phyloP scores from a whole-genome alignment of 1,140 invertebrate species.

The Aphaenogaster ashmeadi region DNA sequence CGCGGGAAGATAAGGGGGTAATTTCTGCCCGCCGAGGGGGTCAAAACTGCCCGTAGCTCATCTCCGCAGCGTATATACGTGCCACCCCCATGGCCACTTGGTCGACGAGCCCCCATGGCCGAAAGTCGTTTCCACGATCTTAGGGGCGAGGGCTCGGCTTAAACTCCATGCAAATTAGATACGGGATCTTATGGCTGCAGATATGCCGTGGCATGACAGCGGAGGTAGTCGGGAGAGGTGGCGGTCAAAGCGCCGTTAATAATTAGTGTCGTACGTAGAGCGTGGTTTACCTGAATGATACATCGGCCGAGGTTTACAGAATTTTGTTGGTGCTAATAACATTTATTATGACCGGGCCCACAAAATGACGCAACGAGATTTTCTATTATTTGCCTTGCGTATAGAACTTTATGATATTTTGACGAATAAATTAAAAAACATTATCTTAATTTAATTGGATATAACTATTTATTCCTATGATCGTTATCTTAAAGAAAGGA shows the following conservation, averaged over 20 bases:
- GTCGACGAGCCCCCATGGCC: constrained; percentile 68
- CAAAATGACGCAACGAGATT: background rate
- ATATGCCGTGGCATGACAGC: constrained; percentile 71
- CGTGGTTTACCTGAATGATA: constrained; percentile 54
- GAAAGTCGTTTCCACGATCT: constrained; percentile 83
- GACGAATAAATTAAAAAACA: background rate
- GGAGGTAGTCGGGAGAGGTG: constrained; percentile 46
- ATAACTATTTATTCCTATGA: background rate
- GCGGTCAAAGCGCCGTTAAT: constrained; percentile 69
- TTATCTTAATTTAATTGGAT: background rate
- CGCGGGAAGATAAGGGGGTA: constrained; percentile 84
- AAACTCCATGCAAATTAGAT: constrained; percentile 83
- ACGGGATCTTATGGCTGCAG: constrained; percentile 76
- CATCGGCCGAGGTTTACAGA: constrained; percentile 36
- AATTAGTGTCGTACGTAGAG: constrained; percentile 56
- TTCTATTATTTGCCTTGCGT: background rate
- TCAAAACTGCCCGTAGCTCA: constrained; percentile 85
- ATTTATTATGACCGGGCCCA: background rate
- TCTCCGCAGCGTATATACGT: constrained; percentile 77
- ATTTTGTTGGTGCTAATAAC: constrained; percentile 25
- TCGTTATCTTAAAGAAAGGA: background rate
- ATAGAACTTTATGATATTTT: background rate
- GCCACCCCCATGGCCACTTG: constrained; percentile 74
- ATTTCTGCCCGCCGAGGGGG: constrained; percentile 83
- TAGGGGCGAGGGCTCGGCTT: constrained; percentile 75